Percentiles rank a stretch among this genome's conserved stretches.
Evolutionary conservation across 2,113 vertebrate species (phyloP).

Genomic region (Bubo bubo): DNA sequence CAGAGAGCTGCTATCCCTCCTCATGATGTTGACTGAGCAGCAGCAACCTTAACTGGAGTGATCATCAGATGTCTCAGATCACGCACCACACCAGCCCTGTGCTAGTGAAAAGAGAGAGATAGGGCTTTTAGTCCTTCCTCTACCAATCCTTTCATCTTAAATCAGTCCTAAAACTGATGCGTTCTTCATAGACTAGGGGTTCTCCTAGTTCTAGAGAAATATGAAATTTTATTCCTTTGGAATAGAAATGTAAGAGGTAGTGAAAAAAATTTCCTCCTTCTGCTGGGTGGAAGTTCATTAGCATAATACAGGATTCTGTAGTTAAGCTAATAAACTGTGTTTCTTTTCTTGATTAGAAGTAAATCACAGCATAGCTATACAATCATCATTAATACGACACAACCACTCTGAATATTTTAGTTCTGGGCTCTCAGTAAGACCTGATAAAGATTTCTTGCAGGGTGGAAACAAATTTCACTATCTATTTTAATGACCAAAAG

Average conservation of each 20-base stretch:
- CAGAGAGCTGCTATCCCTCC: background rate
- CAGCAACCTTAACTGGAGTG: background rate
- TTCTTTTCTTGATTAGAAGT: conserved; percentile 8
- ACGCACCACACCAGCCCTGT: background rate
- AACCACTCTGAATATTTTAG: background rate
- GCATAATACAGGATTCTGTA: background rate
- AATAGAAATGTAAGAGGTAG: background rate
- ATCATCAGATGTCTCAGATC: background rate
- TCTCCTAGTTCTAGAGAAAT: background rate
- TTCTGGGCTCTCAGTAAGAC: background rate
- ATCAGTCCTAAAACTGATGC: background rate
- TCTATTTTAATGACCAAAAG: background rate
- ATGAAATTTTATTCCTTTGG: background rate
- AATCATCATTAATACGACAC: background rate
- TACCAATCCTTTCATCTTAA: background rate
- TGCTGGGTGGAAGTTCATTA: background rate
- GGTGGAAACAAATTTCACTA: background rate
- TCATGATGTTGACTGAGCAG: background rate
- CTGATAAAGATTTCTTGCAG: background rate
- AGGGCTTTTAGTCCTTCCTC: background rate
- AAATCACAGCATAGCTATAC: conserved; percentile 37
- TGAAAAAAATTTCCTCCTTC: background rate
- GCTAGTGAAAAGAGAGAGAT: background rate
- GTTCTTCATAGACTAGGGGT: background rate
- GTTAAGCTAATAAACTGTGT: background rate